A percentile compares a stretch with the other conserved stretches of the same genome.
Conservation (phyloP, 2,113 vertebrate species). For the Upupa epops region DNA sequence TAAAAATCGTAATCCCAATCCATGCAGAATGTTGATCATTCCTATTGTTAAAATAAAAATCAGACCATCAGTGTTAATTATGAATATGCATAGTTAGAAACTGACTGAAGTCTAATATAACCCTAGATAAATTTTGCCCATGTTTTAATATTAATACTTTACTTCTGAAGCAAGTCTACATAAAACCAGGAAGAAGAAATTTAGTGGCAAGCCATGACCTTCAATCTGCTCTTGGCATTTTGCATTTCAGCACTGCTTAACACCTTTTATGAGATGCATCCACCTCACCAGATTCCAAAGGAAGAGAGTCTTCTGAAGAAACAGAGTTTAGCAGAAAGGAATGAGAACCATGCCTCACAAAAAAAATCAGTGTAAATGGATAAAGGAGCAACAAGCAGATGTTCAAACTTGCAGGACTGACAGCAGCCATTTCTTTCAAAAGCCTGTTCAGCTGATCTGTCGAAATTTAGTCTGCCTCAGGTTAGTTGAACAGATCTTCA, state of each 20-base stretch:
- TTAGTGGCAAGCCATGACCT: background rate
- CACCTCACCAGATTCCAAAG: background rate
- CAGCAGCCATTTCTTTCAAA: background rate
- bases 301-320: background rate
- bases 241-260: background rate
- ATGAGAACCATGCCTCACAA: background rate
- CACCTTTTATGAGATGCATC: background rate
- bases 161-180: background rate
- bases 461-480: background rate
- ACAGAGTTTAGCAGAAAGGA: constrained; percentile 1
- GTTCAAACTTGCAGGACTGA: background rate
- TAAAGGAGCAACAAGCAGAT: background rate
- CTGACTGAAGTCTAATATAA: background rate
- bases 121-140: background rate
- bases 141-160: background rate
- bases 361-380: background rate
- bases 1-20: constrained; percentile 91
- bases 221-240: background rate
- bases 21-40: constrained; percentile 98
- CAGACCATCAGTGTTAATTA: background rate
- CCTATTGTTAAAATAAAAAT: constrained; percentile 72
- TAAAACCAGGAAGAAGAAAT: constrained; percentile 1
- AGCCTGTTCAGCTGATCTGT: background rate
- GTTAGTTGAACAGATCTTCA: background rate
- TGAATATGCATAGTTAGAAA: background rate